These are phyloP conservation scores for Semotilus atromaculatus DNA, from an alignment of 2,797 vertebrate genomes.

Conservation along the genomic window DNA sequence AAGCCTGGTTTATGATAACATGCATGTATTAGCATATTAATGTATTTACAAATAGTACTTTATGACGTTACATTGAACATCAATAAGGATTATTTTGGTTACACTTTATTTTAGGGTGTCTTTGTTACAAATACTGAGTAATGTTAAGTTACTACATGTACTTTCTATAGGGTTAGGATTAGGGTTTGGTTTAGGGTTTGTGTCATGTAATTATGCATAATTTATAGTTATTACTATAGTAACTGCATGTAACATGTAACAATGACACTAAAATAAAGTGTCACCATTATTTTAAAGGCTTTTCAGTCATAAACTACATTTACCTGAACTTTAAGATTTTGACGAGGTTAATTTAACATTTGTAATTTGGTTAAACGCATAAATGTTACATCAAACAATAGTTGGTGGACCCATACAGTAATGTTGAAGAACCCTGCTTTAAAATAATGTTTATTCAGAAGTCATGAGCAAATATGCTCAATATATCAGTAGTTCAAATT, in stretches of 20 bases:
- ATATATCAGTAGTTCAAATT: background rate
- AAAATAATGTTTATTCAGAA: background rate
- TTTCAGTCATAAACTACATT: background rate
- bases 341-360: background rate
- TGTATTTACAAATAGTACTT: background rate
- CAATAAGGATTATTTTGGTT: too few relatives aligned
- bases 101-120: too few relatives aligned
- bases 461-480: background rate
- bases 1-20: background rate
- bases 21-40: conserved; percentile 2
- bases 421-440: background rate
- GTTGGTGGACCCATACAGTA: background rate
- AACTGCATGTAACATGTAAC: too few relatives aligned
- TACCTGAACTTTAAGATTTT: background rate
- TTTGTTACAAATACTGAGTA: too few relatives aligned
- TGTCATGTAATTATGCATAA: too few relatives aligned
- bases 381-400: background rate
- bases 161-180: too few relatives aligned
- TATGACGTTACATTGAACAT: background rate
- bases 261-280: too few relatives aligned
- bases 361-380: background rate
- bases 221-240: too few relatives aligned
- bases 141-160: too few relatives aligned
- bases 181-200: too few relatives aligned
- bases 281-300: too few relatives aligned